phyloP scores from a whole-genome alignment of 2,113 vertebrate species.

The Megatriorchis doriae region DNA sequence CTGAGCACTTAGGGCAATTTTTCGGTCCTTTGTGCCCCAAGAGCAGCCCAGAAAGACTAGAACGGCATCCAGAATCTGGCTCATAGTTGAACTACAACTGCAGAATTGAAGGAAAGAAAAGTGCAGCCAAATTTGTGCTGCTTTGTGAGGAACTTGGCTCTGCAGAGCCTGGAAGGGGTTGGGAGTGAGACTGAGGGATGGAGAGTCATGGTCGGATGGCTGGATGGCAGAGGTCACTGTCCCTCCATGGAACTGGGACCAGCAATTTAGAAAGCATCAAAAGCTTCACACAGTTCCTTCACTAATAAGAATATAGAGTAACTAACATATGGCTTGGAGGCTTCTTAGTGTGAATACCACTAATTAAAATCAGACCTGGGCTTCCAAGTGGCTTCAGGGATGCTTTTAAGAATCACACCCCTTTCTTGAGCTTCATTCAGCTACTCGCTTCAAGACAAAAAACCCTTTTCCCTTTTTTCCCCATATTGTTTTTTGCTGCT shows the following conservation, averaged over 20 bases:
- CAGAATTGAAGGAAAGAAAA: neutral
- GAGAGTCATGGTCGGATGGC: fast-evolving
- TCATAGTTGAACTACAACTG: neutral
- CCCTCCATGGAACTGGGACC: fast-evolving
- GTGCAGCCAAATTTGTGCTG: neutral
- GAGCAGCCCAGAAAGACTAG: neutral
- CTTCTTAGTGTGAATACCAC: neutral
- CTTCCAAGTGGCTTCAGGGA: neutral
- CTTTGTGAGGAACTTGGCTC: neutral
- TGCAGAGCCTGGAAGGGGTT: neutral
- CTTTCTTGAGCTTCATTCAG: neutral
- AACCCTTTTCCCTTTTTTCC: neutral
- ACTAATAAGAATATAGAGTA: neutral
- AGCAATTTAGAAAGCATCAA: neutral
- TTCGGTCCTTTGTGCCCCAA: neutral
- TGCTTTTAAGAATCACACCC: neutral
- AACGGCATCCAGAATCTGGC: neutral
- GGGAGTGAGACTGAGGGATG: neutral
- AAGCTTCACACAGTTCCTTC: neutral
- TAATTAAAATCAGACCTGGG: neutral
- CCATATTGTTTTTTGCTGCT: neutral
- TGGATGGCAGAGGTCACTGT: neutral
- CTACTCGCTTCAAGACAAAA: neutral
- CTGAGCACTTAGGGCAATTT: neutral
- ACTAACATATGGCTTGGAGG: neutral